Conservation (phyloP, 1,140 invertebrate species). For the Scaptodrosophila lebanonensis region DNA sequence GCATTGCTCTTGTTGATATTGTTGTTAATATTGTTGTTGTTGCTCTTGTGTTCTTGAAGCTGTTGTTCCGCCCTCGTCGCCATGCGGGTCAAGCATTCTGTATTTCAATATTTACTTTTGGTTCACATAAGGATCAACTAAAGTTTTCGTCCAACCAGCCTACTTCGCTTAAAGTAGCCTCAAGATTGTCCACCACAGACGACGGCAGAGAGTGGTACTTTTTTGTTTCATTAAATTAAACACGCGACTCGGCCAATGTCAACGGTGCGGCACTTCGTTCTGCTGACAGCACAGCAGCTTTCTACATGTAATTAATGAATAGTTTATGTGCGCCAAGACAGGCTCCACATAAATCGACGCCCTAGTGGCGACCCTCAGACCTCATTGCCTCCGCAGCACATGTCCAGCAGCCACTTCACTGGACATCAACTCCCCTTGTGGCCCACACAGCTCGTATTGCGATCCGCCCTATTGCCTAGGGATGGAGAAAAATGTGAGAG, state of each 20-base stretch:
- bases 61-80: too few relatives aligned
- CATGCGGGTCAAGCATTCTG: constrained; percentile 57
- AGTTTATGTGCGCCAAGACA: constrained; percentile 38
- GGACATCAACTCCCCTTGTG: too few relatives aligned
- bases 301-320: constrained; percentile 42
- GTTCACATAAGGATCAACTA: constrained; percentile 8
- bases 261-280: constrained; percentile 11
- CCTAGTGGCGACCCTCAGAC: constrained; percentile 33
- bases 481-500: too few relatives aligned
- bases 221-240: constrained; percentile 73
- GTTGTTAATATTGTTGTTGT: constrained; percentile 35
- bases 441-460: too few relatives aligned
- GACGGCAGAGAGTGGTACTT: too few relatives aligned
- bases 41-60: constrained; percentile 26
- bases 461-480: too few relatives aligned
- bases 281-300: constrained; percentile 42
- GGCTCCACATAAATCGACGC: constrained; percentile 50
- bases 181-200: too few relatives aligned
- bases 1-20: too few relatives aligned
- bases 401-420: constrained; percentile 53
- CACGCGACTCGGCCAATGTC: constrained; percentile 5
- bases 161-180: constrained; percentile 66
- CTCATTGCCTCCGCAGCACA: too few relatives aligned
- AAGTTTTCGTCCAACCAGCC: constrained; percentile 44
- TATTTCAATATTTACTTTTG: constrained; percentile 70